Evolutionary conservation across 2,797 vertebrate genomes (phyloP).

Genomic region (Sylvilagus floridanus): DNA sequence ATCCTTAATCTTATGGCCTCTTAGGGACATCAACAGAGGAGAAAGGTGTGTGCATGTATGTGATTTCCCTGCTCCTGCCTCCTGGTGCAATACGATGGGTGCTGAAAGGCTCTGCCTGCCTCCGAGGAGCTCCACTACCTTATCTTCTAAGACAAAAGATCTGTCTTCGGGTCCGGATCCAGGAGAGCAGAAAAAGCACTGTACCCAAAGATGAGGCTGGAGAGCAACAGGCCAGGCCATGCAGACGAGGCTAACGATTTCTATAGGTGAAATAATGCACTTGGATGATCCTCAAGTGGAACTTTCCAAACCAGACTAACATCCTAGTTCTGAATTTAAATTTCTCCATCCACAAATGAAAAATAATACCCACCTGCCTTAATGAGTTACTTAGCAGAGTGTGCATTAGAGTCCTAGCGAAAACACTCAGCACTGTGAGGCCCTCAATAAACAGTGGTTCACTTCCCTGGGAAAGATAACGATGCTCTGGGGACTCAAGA

Average conservation of each 20-base stretch:
- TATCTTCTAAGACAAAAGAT: neutral
- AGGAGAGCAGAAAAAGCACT: neutral
- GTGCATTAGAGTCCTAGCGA: neutral
- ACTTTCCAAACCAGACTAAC: neutral
- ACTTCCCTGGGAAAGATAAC: slow-evolving; percentile 1
- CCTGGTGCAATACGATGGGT: neutral
- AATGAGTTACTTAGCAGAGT: neutral
- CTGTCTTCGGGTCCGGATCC: neutral
- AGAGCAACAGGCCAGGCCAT: neutral
- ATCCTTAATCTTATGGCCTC: neutral
- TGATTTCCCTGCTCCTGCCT: neutral
- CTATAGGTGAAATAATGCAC: neutral
- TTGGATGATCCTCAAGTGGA: neutral
- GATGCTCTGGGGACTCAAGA: neutral
- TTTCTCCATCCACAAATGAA: neutral
- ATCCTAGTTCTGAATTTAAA: slow-evolving; percentile 27
- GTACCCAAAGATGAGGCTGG: neutral
- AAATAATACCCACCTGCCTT: neutral
- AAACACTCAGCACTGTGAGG: neutral
- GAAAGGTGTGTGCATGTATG: neutral
- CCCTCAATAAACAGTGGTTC: neutral
- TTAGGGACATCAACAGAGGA: neutral
- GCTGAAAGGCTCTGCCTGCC: neutral
- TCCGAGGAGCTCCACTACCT: neutral
- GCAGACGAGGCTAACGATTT: neutral